phyloP scores from a whole-genome alignment of 2,888 invertebrate genomes.

The Drosophila buzzatii region DNA sequence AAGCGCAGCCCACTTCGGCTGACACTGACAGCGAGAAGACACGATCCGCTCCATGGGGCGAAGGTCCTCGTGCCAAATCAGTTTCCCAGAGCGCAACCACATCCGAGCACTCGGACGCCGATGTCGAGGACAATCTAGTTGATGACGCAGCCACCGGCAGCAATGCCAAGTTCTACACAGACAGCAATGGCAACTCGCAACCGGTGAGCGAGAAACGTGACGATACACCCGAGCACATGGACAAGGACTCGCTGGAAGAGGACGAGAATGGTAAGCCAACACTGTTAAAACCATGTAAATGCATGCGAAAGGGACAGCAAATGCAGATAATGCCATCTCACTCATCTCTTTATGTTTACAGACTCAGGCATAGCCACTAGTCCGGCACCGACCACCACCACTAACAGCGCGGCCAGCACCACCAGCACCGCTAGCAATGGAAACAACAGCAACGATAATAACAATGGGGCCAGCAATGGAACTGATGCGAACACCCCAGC shows the following conservation, averaged over 20 bases:
- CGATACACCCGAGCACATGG: constrained; percentile 87
- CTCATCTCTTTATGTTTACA: constrained; percentile 37
- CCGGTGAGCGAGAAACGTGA: constrained; percentile 86
- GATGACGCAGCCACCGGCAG: constrained; percentile 84
- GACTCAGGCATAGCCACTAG: constrained; percentile 85
- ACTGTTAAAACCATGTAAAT: background rate
- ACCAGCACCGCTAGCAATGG: constrained; percentile 40
- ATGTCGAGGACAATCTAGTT: constrained; percentile 92
- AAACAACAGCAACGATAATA: constrained; percentile 12
- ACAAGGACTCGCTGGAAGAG: constrained; percentile 87
- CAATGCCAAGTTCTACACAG: constrained; percentile 61
- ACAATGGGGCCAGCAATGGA: constrained; percentile 2
- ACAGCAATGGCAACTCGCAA: constrained; percentile 84
- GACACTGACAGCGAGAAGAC: constrained; percentile 26
- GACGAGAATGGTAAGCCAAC: constrained; percentile 85
- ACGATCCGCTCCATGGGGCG: constrained; percentile 36
- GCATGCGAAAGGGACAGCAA: constrained; percentile 14
- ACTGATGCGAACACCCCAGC: too few relatives aligned
- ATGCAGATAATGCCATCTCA: background rate
- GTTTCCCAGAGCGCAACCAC: constrained; percentile 72
- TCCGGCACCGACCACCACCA: constrained; percentile 77
- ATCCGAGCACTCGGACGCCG: constrained; percentile 92
- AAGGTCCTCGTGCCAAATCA: constrained; percentile 48
- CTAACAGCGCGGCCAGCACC: constrained; percentile 33
- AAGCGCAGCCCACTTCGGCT: constrained; percentile 9